phyloP scores from a whole-genome alignment of 2,797 vertebrate genomes.

The Gallirallus australis region DNA sequence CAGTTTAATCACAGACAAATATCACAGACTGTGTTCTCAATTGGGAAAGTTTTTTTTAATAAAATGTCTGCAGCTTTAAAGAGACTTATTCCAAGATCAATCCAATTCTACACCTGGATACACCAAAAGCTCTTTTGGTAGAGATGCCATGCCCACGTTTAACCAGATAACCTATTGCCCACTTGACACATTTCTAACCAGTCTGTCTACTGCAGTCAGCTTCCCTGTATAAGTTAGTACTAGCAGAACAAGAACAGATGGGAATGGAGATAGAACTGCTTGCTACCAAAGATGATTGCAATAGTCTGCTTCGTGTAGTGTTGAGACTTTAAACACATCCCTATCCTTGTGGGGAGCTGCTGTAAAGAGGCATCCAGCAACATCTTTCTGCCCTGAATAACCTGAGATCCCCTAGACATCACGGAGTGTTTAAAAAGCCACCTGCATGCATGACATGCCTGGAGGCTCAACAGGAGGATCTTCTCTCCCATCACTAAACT shows the following conservation, averaged over 20 bases:
- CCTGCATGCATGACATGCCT: not conserved
- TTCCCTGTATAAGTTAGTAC: not conserved
- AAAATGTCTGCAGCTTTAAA: not conserved
- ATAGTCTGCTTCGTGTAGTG: not conserved
- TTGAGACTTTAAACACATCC: not conserved
- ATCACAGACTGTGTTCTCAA: not conserved
- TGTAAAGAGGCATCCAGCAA: not conserved
- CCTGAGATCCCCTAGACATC: not conserved
- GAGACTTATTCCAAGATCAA: not conserved
- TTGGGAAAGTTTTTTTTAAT: not conserved
- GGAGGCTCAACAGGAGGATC: not conserved
- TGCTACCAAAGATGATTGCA: not conserved
- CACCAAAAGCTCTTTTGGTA: not conserved
- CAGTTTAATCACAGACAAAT: not conserved
- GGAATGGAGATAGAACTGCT: not conserved
- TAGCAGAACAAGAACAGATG: accelerated
- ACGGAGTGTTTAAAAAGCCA: not conserved
- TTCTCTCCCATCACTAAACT: not conserved
- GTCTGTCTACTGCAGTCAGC: not conserved
- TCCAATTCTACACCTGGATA: not conserved
- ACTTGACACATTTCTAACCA: accelerated
- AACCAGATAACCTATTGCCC: not conserved
- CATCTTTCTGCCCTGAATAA: not conserved
- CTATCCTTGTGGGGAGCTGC: not conserved
- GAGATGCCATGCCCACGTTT: not conserved